Base-by-base conservation (phyloP, 2,797 vertebrate species). In the Arrhamphus sclerolepis region DNA sequence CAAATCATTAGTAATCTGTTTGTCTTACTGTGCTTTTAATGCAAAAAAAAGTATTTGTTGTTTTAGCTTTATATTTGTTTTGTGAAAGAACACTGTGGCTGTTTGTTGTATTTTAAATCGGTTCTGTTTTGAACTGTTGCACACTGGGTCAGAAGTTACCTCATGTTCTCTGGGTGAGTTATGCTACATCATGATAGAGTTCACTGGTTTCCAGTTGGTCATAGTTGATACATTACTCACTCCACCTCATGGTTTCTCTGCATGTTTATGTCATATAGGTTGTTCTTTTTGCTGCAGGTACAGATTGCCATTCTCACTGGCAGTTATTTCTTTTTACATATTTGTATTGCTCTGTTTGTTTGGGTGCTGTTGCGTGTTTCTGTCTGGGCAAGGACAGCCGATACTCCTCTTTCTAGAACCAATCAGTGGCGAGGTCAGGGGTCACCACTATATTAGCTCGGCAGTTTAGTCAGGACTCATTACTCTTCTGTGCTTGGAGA, bases 381-480 rank as follows among this genome's bases (percentile, higher is more conserved):
- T 74, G 46, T 62, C 18, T 28, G 47, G 4, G 14, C 0, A 0
- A 41, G 26, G 11, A 52, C 21, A 21, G 17, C n/a, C 48, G 62
- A 39, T 55, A 89, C 88, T 72, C 90, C 90, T 90, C 88, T 74
- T 26, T 50, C 20, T 24, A 31, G 39, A 72, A 53, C 89, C 90
- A 91, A 90, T 91, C 87, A 70, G 54, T 38, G 50, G 46, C 6
- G 10, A 66, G 87, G 62, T 59, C 66, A 75, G 47, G 46, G 46
- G 56, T 78, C 77, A 75, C 18, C 5, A 1, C 67, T 88, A 90
- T 92, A 92, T 89, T 54, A 83, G 61, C 71, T 54, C 67, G 21
- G 57, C 40, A 28, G 55, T 6, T 26, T 20, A 43, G 59, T 26
- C n/a, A 44, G 29, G 46, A 38, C 2, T 43, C 62, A 81, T 70